These are phyloP conservation scores for Oncorhynchus nerka DNA, from an alignment of 2,113 vertebrate species.

Conservation along the genomic window DNA sequence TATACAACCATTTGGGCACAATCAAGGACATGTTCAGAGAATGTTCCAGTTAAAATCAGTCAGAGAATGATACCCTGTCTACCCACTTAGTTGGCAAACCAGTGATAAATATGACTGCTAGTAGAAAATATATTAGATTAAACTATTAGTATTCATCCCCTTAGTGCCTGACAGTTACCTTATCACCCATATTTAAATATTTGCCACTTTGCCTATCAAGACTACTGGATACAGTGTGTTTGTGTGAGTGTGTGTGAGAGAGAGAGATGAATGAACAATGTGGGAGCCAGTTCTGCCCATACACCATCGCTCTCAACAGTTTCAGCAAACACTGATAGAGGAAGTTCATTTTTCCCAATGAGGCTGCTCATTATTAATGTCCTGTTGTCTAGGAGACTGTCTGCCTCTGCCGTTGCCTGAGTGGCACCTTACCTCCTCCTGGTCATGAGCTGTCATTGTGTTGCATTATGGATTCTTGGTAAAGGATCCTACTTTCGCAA, in stretches of 20 bases:
- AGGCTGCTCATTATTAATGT: slow-evolving; percentile 19
- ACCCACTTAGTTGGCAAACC: neutral
- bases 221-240: too few species aligned
- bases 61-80: neutral
- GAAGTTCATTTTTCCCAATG: slow-evolving; percentile 39
- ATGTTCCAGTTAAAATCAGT: neutral
- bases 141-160: neutral
- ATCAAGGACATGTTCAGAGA: neutral
- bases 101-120: neutral
- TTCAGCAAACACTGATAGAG: slow-evolving; percentile 16
- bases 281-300: neutral
- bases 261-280: neutral
- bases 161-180: neutral
- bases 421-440: neutral
- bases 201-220: neutral
- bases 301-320: neutral
- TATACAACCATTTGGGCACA: neutral
- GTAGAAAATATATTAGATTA: neutral
- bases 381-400: slow-evolving; percentile 51
- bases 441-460: neutral
- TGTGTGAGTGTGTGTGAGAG: neutral
- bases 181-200: neutral
- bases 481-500: too few species aligned
- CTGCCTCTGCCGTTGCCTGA: slow-evolving; percentile 1
- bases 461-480: too few species aligned